Conservation (phyloP, 92 coral and sea anemone genomes). For the Hydrozoanthus gracilis region DNA sequence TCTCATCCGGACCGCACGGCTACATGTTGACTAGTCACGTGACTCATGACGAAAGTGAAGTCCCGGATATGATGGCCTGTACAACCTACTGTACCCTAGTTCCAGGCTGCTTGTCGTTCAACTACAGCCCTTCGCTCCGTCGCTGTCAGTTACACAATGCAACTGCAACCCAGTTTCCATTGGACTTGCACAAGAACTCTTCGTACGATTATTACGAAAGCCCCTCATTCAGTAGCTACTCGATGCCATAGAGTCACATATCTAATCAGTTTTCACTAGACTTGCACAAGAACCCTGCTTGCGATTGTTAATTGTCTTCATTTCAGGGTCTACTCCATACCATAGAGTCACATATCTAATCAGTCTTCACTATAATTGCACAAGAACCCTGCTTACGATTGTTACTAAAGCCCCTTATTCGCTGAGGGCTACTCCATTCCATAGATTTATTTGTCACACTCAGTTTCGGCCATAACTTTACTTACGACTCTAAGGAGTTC, state of each 20-base stretch:
- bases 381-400: background rate
- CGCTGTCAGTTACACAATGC: constrained; percentile 26
- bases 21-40: background rate
- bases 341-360: background rate
- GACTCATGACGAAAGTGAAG: constrained; percentile 18
- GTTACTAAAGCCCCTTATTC: background rate
- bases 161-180: background rate
- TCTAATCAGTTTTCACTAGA: background rate
- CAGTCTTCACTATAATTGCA: background rate
- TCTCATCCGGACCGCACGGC: constrained; percentile 3
- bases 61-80: constrained; percentile 33
- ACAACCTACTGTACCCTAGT: constrained; percentile 15
- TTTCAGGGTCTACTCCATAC: background rate
- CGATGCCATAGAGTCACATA: background rate
- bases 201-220: background rate
- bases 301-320: background rate
- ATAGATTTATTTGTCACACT: background rate
- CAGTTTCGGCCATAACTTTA: too few relatives aligned
- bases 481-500: too few relatives aligned
- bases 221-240: background rate
- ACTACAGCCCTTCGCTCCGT: constrained; percentile 14
- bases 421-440: background rate
- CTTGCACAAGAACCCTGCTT: background rate
- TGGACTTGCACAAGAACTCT: background rate
- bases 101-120: constrained; percentile 33